Percentiles rank a stretch among this genome's conserved stretches.
phyloP scores from a whole-genome alignment of 2,888 invertebrate genomes.

The Baccha elongata region DNA sequence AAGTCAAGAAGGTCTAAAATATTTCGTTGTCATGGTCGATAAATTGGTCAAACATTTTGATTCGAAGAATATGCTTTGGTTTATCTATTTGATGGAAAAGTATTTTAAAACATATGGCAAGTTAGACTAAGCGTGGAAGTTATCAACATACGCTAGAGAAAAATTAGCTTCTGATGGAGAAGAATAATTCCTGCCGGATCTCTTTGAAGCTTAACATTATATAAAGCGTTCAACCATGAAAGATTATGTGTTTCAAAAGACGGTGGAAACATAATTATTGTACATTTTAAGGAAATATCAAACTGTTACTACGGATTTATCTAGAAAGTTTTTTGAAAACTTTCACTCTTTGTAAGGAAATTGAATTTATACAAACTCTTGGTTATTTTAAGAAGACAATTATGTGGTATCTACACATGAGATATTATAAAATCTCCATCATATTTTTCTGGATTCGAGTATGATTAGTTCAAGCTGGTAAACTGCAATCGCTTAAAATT shows the following conservation, averaged over 20 bases:
- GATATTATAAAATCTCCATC: no score
- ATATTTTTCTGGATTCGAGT: no score
- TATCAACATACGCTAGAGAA: background rate
- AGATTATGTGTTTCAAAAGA: background rate
- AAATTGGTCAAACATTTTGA: slow-evolving; percentile 62
- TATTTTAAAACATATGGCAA: background rate
- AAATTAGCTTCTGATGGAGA: background rate
- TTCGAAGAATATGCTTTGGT: slow-evolving; percentile 28
- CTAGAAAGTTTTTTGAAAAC: no score
- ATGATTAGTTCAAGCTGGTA: no score
- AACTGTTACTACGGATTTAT: no score
- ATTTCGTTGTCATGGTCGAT: slow-evolving; percentile 66
- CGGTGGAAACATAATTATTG: no score
- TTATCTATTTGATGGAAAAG: background rate
- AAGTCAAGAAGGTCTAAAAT: background rate
- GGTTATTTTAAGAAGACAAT: no score
- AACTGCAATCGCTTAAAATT: no score
- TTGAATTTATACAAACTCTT: no score
- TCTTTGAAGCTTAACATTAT: background rate
- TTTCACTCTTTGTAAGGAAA: no score
- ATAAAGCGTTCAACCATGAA: background rate
- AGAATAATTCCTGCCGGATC: background rate
- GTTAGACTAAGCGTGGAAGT: background rate
- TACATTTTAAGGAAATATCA: no score
- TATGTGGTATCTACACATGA: no score